These are phyloP conservation scores for Monochamus alternatus DNA, from an alignment of 2,888 invertebrate species.

Conservation along the genomic window DNA sequence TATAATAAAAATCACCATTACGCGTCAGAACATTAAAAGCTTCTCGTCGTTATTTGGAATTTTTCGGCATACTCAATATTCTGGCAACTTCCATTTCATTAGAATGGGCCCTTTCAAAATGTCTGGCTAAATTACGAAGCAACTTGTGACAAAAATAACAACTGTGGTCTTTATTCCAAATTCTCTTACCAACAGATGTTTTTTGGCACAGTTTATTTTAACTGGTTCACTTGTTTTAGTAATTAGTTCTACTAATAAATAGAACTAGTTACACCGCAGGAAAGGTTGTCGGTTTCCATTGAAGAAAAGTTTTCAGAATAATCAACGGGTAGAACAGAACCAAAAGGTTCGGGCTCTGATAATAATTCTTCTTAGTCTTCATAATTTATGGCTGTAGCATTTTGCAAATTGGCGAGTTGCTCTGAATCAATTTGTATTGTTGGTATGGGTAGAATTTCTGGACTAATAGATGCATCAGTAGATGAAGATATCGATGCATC, in stretches of 20 bases:
- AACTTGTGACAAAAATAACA: conserved; percentile 10
- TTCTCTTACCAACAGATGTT: neutral
- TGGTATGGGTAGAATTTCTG: conserved; percentile 41
- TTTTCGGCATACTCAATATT: neutral
- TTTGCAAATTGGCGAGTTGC: conserved; percentile 37
- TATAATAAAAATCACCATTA: neutral
- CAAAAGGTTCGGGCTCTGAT: conserved; percentile 42
- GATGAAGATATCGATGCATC: conserved; percentile 32
- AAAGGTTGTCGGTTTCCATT: conserved; percentile 9
- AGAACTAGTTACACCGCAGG: no score
- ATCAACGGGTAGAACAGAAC: conserved; percentile 37
- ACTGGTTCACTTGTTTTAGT: no score
- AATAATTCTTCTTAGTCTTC: conserved; percentile 40
- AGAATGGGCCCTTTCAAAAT: neutral
- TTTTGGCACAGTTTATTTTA: no score
- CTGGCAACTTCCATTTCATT: conserved; percentile 2
- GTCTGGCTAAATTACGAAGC: neutral
- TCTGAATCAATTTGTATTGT: conserved; percentile 39
- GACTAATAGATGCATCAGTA: conserved; percentile 33
- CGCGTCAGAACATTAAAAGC: neutral
- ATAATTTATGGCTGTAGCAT: conserved; percentile 34
- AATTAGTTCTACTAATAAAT: no score
- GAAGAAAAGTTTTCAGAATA: conserved; percentile 26
- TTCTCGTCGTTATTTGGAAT: neutral
- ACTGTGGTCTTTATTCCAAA: neutral